A percentile compares a stretch with the other conserved stretches of the same genome.
Conservation (phyloP, 2,888 invertebrate species). For the Hipparchia sbordonii region DNA sequence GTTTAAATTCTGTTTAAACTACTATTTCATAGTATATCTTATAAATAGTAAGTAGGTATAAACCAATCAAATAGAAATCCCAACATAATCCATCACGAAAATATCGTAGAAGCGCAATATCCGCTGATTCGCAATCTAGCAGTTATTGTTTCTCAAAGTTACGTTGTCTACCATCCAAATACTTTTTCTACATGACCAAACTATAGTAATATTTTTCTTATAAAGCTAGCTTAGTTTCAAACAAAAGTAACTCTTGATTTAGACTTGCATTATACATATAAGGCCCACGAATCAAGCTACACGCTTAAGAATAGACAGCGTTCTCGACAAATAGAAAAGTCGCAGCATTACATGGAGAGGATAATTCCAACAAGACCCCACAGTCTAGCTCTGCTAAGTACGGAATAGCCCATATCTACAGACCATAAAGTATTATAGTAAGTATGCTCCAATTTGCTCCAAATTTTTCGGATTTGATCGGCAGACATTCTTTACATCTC, state of each 20-base stretch:
- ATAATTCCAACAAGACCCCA: background rate
- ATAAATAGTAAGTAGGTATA: background rate
- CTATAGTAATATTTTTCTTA: conserved; percentile 6
- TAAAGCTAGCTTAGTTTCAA: background rate
- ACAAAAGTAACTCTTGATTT: conserved; percentile 27
- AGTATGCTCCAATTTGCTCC: no score
- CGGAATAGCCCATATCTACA: no score
- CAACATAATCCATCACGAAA: conserved; percentile 30
- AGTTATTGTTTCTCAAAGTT: conserved; percentile 47
- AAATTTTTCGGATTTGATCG: no score
- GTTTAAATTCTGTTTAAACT: background rate
- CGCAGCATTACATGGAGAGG: background rate
- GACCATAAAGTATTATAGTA: no score
- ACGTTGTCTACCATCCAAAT: conserved; percentile 41
- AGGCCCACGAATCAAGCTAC: background rate
- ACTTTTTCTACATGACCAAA: conserved; percentile 32
- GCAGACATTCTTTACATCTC: no score
- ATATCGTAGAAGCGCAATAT: background rate
- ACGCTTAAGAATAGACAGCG: background rate
- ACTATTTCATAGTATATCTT: background rate
- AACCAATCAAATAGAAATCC: background rate
- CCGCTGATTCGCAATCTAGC: conserved; percentile 8
- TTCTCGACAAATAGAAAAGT: background rate
- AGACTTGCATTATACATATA: background rate
- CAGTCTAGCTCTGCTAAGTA: no score